Conservation (phyloP, 2,888 invertebrate species). For the Subacronicta megacephala region DNA sequence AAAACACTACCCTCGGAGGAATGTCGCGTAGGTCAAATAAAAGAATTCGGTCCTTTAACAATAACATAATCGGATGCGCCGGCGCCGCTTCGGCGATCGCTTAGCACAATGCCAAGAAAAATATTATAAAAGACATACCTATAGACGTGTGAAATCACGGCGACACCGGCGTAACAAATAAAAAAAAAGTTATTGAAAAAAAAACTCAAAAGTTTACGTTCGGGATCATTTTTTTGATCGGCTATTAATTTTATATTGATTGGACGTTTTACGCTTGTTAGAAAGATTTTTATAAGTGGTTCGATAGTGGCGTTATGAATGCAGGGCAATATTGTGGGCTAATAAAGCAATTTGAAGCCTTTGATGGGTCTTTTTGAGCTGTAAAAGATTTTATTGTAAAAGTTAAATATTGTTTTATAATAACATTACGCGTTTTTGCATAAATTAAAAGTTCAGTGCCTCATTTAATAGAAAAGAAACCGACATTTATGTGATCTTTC, state of each 20-base stretch:
- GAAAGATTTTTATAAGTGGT: conserved; percentile 56
- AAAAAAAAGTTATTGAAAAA: conserved; percentile 52
- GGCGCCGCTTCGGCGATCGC: conserved; percentile 83
- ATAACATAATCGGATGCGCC: conserved; percentile 85
- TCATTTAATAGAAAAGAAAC: conserved; percentile 14
- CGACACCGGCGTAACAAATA: conserved; percentile 75
- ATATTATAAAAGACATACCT: conserved; percentile 77
- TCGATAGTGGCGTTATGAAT: conserved; percentile 47
- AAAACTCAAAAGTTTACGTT: conserved; percentile 52
- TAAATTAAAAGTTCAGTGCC: conserved; percentile 31
- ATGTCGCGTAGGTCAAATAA: conserved; percentile 85
- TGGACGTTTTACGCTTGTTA: conserved; percentile 58
- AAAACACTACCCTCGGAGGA: conserved; percentile 75
- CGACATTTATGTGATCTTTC: conserved; percentile 16
- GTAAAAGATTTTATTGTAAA: conserved; percentile 52
- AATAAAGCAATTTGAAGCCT: conserved; percentile 52
- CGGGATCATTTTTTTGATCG: conserved; percentile 53
- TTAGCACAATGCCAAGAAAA: conserved; percentile 69
- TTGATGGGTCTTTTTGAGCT: conserved; percentile 34
- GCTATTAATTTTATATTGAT: conserved; percentile 63
- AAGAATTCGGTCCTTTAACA: conserved; percentile 83
- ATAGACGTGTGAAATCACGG: conserved; percentile 83
- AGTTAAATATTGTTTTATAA: conserved; percentile 42
- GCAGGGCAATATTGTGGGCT: conserved; percentile 38
- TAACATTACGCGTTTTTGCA: conserved; percentile 30